Conservation (phyloP, 2,113 vertebrate genomes). For the Sprattus sprattus region DNA sequence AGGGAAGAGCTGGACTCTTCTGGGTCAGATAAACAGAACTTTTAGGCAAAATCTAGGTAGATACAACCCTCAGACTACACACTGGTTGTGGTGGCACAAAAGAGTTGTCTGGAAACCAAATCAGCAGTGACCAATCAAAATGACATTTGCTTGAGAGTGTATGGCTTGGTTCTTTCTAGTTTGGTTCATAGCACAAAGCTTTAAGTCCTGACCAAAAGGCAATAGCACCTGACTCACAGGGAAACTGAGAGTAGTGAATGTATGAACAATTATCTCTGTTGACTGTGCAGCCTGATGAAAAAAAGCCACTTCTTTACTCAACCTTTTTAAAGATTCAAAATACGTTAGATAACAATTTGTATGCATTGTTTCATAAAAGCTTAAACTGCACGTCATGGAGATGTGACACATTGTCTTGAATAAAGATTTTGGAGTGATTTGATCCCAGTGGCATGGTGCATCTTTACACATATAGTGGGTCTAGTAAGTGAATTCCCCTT, state of each 20-base stretch:
- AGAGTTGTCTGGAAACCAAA: not conserved
- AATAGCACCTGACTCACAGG: not conserved
- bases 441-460: not conserved
- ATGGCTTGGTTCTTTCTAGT: not conserved
- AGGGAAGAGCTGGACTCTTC: constrained; percentile 9
- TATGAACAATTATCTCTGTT: not conserved
- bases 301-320: not conserved
- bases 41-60: not conserved
- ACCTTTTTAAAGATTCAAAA: not conserved
- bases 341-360: not conserved
- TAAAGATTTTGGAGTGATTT: not conserved
- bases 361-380: not conserved
- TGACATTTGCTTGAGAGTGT: not conserved
- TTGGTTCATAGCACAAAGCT: not conserved
- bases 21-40: not conserved
- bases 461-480: not conserved
- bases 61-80: not conserved
- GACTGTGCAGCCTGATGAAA: not conserved
- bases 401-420: not conserved
- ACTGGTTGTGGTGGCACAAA: not conserved
- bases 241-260: not conserved
- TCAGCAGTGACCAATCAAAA: not conserved
- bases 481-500: not conserved
- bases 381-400: not conserved
- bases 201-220: not conserved